These are phyloP conservation scores for Cassiopea andromeda DNA, from an alignment of 30 jellyfish, hydroid and myxozoan species.

Conservation along the genomic window DNA sequence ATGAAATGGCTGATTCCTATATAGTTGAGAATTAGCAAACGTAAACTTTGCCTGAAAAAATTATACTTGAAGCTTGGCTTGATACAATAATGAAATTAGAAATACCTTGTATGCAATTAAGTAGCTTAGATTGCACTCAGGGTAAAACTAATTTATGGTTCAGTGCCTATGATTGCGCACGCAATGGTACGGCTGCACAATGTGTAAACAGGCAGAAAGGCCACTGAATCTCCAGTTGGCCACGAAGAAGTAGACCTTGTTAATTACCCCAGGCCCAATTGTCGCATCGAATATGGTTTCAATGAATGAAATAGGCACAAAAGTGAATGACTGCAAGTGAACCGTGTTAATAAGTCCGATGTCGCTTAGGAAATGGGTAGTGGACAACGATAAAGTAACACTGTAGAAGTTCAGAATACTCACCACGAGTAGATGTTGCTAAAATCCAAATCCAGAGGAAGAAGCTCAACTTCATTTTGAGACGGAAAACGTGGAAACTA, in stretches of 20 bases:
- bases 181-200: constrained; percentile 13
- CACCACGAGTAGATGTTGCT: background rate
- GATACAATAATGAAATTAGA: background rate
- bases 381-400: background rate
- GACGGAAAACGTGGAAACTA: background rate
- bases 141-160: background rate
- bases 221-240: background rate
- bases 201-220: background rate
- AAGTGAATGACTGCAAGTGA: background rate
- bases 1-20: too few species aligned
- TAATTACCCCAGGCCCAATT: background rate
- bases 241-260: background rate
- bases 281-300: background rate
- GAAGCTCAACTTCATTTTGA: background rate
- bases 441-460: background rate
- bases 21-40: too few species aligned
- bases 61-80: background rate
- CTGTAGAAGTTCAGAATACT: background rate
- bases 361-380: background rate
- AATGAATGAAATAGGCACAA: too few species aligned
- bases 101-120: background rate
- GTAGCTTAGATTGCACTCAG: background rate
- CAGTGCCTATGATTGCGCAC: background rate
- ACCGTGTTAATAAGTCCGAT: background rate
- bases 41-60: too few species aligned